These are phyloP conservation scores for Bradysia coprophila DNA, from an alignment of 1,140 invertebrate species.

Conservation along the genomic window DNA sequence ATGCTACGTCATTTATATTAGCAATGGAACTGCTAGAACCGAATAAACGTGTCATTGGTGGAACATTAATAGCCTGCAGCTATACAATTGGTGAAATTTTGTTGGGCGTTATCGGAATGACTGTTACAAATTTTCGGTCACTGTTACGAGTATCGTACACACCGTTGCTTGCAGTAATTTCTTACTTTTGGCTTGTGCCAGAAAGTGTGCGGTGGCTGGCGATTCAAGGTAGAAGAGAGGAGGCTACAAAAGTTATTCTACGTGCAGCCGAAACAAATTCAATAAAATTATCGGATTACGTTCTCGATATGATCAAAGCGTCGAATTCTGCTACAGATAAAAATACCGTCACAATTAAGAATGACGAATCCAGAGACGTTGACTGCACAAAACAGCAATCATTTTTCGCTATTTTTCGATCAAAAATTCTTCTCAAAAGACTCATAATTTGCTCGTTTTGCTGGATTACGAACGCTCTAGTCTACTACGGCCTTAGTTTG, in stretches of 20 bases:
- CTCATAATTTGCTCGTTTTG: constrained; percentile 43
- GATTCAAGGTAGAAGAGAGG: constrained; percentile 42
- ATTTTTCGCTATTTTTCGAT: too few species aligned
- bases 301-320: too few species aligned
- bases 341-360: too few species aligned
- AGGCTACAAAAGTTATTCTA: constrained; percentile 45
- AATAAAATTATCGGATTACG: constrained; percentile 13
- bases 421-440: constrained; percentile 30
- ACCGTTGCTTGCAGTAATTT: constrained; percentile 39
- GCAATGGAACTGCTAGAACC: constrained; percentile 62
- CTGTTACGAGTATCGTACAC: constrained; percentile 45
- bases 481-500: constrained; percentile 66
- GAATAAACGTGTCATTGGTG: constrained; percentile 49
- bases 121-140: constrained; percentile 46
- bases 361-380: too few species aligned
- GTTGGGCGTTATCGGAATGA: constrained; percentile 44
- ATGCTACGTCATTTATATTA: constrained; percentile 36
- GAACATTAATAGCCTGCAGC: constrained; percentile 45
- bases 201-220: constrained; percentile 56
- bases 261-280: constrained; percentile 21
- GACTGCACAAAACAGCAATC: too few species aligned
- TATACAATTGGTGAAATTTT: constrained; percentile 53
- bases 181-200: constrained; percentile 36
- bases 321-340: too few species aligned
- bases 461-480: constrained; percentile 48